Conservation (phyloP, 2,797 vertebrate species). For the Siniperca scherzeri region DNA sequence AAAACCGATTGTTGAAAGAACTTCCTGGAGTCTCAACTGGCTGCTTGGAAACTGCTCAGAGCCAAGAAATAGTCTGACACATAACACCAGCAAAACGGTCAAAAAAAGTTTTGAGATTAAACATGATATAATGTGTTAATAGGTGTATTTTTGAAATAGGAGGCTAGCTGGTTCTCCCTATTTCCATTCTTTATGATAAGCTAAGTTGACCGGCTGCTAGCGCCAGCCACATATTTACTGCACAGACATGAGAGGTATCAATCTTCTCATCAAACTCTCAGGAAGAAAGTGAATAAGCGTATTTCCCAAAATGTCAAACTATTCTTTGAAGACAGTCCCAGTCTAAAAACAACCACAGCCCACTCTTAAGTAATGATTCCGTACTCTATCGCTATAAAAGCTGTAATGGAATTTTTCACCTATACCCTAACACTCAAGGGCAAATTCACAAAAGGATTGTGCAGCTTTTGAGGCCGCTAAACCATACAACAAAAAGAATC, state of each 20-base stretch:
- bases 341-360: not conserved
- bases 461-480: too few species aligned
- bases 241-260: not conserved
- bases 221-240: not conserved
- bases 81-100: too few species aligned
- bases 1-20: too few species aligned
- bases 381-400: not conserved
- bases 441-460: too few species aligned
- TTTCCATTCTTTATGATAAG: not conserved
- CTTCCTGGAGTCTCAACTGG: too few species aligned
- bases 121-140: too few species aligned
- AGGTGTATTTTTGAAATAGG: too few species aligned
- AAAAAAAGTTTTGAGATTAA: too few species aligned
- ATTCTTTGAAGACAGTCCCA: not conserved
- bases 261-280: not conserved
- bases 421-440: not conserved
- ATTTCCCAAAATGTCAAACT: not conserved
- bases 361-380: not conserved
- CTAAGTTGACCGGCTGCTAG: not conserved
- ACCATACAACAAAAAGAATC: too few species aligned
- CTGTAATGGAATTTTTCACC: conserved; percentile 10
- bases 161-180: not conserved
- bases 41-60: too few species aligned
- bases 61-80: too few species aligned
- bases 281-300: not conserved